Evolutionary conservation across 1,140 invertebrate species (phyloP).

Genomic region (Cotesia glomerata): DNA sequence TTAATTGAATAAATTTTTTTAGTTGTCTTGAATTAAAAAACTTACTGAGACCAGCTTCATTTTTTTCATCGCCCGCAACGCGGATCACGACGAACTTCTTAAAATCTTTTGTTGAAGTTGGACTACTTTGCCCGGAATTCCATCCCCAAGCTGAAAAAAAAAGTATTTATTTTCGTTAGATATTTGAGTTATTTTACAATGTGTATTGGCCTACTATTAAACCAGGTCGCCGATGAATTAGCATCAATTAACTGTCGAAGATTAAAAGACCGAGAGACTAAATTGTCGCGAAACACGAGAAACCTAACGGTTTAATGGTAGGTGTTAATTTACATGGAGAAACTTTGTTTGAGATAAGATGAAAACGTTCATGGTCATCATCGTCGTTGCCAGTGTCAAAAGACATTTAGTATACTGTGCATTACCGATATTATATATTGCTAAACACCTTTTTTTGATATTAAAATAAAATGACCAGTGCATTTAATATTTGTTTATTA

Average conservation of each 20-base stretch:
- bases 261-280: slow-evolving; percentile 2
- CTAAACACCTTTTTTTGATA: no score
- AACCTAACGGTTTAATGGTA: neutral
- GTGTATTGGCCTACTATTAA: neutral
- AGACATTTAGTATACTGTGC: neutral
- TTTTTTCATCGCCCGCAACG: slow-evolving; percentile 66
- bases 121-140: slow-evolving; percentile 68
- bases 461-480: no score
- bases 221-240: neutral
- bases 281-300: slow-evolving; percentile 8
- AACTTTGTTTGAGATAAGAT: neutral
- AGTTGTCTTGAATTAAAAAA: slow-evolving; percentile 22
- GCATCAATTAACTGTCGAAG: slow-evolving; percentile 6
- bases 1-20: slow-evolving; percentile 9
- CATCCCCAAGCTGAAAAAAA: slow-evolving; percentile 65
- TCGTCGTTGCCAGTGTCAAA: neutral
- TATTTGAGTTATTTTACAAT: slow-evolving; percentile 5
- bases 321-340: slow-evolving; percentile 1
- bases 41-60: slow-evolving; percentile 58
- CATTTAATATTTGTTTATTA: no score
- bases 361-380: neutral
- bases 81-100: slow-evolving; percentile 74
- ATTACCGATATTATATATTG: no score
- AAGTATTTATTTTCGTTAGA: slow-evolving; percentile 1
- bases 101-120: slow-evolving; percentile 68